Evolutionary conservation across 2,888 invertebrate genomes (phyloP).

Genomic region (Cantharis rufa): DNA sequence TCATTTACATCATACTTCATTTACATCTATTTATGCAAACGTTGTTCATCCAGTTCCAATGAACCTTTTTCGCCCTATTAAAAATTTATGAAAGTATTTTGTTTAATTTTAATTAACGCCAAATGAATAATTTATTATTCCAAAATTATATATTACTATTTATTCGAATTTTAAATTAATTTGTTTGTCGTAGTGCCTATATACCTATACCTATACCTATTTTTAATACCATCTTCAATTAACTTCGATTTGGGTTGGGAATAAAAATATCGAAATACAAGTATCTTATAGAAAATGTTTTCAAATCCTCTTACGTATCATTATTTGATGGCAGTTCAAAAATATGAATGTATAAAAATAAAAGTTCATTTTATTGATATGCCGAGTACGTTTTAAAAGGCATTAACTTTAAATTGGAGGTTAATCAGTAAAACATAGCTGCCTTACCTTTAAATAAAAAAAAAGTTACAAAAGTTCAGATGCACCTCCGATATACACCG

Average conservation of each 20-base stretch:
- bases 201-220: background rate
- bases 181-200: background rate
- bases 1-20: slow-evolving; percentile 39
- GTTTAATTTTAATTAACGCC: slow-evolving; percentile 23
- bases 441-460: background rate
- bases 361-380: background rate
- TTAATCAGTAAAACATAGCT: background rate
- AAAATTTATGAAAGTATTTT: slow-evolving; percentile 24
- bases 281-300: background rate
- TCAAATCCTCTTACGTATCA: slow-evolving; percentile 25
- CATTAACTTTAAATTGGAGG: background rate
- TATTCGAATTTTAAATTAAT: background rate
- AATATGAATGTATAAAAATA: background rate
- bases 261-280: background rate
- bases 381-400: background rate
- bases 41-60: slow-evolving; percentile 13
- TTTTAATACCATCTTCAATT: background rate
- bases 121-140: slow-evolving; percentile 22
- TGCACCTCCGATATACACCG: slow-evolving; percentile 23
- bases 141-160: background rate
- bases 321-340: slow-evolving; percentile 25
- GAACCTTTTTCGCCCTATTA: slow-evolving; percentile 11
- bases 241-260: background rate
- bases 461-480: slow-evolving; percentile 11
- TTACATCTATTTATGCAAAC: slow-evolving; percentile 38